A percentile compares a stretch with the other conserved stretches of the same genome.
Evolutionary conservation across 2,888 invertebrate species (phyloP).

Genomic region (Drosophila neoperkinsi): DNA sequence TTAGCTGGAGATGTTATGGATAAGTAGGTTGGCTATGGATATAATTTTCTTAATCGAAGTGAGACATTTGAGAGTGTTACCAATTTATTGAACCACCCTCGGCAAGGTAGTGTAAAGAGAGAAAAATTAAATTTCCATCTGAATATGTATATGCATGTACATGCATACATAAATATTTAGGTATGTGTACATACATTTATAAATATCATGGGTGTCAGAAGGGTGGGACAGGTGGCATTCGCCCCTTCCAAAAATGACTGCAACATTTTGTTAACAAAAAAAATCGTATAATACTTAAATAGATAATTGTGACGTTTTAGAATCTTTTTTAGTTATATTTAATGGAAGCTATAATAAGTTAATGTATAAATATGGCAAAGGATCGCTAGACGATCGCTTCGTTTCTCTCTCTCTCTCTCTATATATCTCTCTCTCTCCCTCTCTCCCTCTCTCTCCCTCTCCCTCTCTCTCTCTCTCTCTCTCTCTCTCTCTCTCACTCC

Average conservation of each 20-base stretch:
- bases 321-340: neutral
- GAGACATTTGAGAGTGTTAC: neutral
- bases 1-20: neutral
- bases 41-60: neutral
- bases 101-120: slow-evolving; percentile 14
- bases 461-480: neutral
- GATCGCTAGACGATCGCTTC: neutral
- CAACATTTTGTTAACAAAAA: neutral
- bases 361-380: neutral
- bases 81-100: slow-evolving; percentile 2
- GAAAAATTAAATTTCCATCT: slow-evolving; percentile 5
- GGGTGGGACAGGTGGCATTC: slow-evolving; percentile 6
- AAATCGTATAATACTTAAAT: neutral
- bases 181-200: slow-evolving; percentile 10
- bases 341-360: neutral
- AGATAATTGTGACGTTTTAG: neutral
- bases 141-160: neutral
- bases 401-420: neutral
- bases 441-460: neutral
- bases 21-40: neutral
- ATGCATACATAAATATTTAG: neutral
- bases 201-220: slow-evolving; percentile 2
- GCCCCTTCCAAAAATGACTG: neutral
- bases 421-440: neutral
- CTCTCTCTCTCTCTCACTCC: neutral